Evolutionary conservation across 2,888 invertebrate species (phyloP).

Genomic region (Pammene fasciana): DNA sequence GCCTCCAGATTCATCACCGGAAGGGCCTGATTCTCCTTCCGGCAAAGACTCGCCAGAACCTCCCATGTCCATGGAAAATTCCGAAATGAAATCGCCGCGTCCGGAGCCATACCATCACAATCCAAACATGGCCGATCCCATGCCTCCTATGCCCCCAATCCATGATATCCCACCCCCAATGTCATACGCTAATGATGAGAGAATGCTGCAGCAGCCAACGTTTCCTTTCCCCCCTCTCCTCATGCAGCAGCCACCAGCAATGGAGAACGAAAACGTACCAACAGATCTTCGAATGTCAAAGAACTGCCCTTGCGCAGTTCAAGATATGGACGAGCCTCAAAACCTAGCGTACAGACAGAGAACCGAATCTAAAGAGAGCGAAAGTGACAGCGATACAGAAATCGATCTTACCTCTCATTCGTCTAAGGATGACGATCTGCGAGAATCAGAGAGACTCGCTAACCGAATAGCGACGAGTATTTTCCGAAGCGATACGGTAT

Average conservation of each 20-base stretch:
- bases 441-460: slow-evolving; percentile 73
- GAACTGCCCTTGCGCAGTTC: slow-evolving; percentile 63
- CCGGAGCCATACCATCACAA: slow-evolving; percentile 70
- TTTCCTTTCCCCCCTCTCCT: slow-evolving; percentile 70
- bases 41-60: slow-evolving; percentile 75
- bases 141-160: slow-evolving; percentile 53
- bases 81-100: slow-evolving; percentile 68
- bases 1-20: slow-evolving; percentile 75
- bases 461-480: slow-evolving; percentile 76
- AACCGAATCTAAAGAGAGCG: slow-evolving; percentile 63
- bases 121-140: slow-evolving; percentile 56
- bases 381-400: slow-evolving; percentile 78
- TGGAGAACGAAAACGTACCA: slow-evolving; percentile 69
- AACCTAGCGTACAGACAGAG: slow-evolving; percentile 70
- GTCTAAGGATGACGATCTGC: slow-evolving; percentile 76
- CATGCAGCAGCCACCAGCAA: slow-evolving; percentile 58
- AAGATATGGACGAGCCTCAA: slow-evolving; percentile 66
- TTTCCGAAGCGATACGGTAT: slow-evolving; percentile 72
- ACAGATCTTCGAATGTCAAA: slow-evolving; percentile 73
- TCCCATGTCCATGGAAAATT: slow-evolving; percentile 58
- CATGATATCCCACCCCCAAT: slow-evolving; percentile 68
- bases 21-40: slow-evolving; percentile 71
- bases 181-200: slow-evolving; percentile 64
- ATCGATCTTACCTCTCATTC: slow-evolving; percentile 80
- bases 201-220: slow-evolving; percentile 65